These are phyloP conservation scores for Saguinus imperator DNA, from an alignment of 2,113 vertebrate species.

Conservation along the genomic window DNA sequence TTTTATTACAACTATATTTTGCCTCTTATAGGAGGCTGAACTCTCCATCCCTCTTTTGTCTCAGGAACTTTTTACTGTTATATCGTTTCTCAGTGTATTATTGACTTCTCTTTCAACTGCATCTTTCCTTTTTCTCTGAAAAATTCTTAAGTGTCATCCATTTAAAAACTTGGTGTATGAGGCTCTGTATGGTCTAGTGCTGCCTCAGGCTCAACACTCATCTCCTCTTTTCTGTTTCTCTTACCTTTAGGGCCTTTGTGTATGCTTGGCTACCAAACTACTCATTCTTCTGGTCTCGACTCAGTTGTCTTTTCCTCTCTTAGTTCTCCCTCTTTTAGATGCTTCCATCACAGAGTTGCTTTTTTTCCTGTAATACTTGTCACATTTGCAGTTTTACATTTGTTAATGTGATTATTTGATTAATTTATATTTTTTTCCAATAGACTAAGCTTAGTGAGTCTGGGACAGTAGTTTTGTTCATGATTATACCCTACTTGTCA, in stretches of 20 bases:
- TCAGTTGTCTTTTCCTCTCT: neutral
- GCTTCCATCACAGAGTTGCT: neutral
- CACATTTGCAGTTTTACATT: neutral
- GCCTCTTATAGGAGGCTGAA: neutral
- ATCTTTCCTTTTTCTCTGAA: neutral
- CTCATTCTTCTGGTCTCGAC: neutral
- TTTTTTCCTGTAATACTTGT: neutral
- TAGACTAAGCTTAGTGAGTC: neutral
- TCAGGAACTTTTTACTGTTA: neutral
- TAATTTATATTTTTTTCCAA: neutral
- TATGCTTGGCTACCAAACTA: neutral
- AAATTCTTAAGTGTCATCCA: neutral
- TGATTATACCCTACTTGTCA: neutral
- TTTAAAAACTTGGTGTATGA: neutral
- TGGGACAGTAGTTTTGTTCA: slow-evolving; percentile 4
- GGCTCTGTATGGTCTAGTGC: neutral
- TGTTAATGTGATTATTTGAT: neutral
- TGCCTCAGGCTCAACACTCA: neutral
- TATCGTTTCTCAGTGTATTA: neutral
- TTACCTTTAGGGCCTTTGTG: neutral
- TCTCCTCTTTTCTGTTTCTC: neutral
- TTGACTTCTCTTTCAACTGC: neutral
- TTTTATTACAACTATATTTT: neutral
- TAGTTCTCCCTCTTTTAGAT: neutral
- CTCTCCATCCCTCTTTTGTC: neutral